Conservation (phyloP, 2,113 vertebrate species). For the crab-eating macaque (Macaca fascicularis) region T2T-MFA8v1.1 NC_088386.1:34893501-34894000, state of each 20-base stretch:
- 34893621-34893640: background rate
- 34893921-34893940: background rate
- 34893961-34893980: background rate
- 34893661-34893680: background rate
- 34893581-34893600: background rate
- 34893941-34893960: background rate
- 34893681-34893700: background rate
- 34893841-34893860: background rate
- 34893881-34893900: background rate
- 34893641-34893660: background rate
- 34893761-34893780: background rate
- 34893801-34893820: background rate
- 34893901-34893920: background rate
- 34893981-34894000: background rate
- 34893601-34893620: background rate
- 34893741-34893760: background rate
- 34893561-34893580: background rate
- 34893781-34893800: background rate
- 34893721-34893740: background rate
- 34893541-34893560: background rate
- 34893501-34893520: background rate
- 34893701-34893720: background rate
- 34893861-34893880: too few relatives aligned
- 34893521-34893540: background rate
- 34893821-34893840: rapidly evolving